Evolutionary conservation across 1,140 invertebrate species (phyloP).

Genomic region (Neodiprion virginianus): DNA sequence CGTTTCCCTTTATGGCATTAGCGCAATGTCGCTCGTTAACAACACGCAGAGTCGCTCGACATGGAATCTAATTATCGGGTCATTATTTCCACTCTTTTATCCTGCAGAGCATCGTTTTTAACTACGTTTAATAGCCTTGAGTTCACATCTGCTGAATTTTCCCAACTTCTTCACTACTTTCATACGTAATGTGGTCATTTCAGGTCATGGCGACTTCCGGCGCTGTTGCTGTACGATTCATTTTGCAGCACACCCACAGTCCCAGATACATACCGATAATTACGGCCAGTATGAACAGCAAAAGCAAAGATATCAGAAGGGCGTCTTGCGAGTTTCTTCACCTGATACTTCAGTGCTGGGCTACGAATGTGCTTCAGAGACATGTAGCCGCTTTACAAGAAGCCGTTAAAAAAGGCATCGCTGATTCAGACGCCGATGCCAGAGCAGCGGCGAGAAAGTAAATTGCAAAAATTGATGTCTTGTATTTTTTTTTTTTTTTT

Average conservation of each 20-base stretch:
- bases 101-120: no score
- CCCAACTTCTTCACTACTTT: no score
- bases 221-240: slow-evolving; percentile 85
- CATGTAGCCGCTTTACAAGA: slow-evolving; percentile 82
- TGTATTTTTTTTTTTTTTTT: slow-evolving; percentile 25
- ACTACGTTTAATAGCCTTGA: no score
- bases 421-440: slow-evolving; percentile 91
- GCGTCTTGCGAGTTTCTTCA: slow-evolving; percentile 86
- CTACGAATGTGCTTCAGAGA: slow-evolving; percentile 80
- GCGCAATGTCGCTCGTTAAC: no score
- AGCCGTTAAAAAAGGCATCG: slow-evolving; percentile 86
- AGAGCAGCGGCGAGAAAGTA: slow-evolving; percentile 77
- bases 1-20: no score
- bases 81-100: no score
- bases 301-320: slow-evolving; percentile 91
- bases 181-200: slow-evolving; percentile 23
- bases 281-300: slow-evolving; percentile 80
- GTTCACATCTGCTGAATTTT: no score
- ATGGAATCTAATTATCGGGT: no score
- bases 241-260: slow-evolving; percentile 87
- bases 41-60: no score
- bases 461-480: slow-evolving; percentile 31
- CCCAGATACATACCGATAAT: slow-evolving; percentile 87
- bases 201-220: slow-evolving; percentile 92
- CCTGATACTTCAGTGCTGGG: slow-evolving; percentile 86